A percentile compares a stretch with the other conserved stretches of the same genome.
These are phyloP conservation scores for Aphelinus certus DNA, from an alignment of 1,140 invertebrate species.

Conservation along the genomic window DNA sequence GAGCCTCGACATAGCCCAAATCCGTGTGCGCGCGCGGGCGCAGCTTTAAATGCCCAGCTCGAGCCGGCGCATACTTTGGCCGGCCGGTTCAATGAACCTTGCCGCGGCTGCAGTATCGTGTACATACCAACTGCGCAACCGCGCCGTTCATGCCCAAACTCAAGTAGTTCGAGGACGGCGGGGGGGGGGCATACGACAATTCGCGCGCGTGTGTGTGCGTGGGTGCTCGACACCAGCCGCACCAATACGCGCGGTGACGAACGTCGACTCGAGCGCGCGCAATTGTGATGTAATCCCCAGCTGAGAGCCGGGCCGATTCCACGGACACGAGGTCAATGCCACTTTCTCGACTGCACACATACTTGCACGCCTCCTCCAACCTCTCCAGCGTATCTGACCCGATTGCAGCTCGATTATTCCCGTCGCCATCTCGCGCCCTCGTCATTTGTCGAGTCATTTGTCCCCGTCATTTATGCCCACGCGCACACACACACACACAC, in stretches of 20 bases:
- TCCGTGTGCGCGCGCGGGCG: no score
- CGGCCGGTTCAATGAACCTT: conserved; percentile 4
- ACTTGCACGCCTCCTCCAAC: background rate
- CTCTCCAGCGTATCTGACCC: no score
- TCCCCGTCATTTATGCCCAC: no score
- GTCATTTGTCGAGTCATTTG: no score
- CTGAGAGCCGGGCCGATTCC: background rate
- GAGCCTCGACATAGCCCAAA: no score
- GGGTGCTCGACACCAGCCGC: background rate
- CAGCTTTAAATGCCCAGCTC: no score
- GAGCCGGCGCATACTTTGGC: no score
- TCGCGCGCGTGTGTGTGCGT: no score
- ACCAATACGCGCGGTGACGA: no score
- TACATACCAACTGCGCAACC: background rate
- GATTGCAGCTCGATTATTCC: no score
- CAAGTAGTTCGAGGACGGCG: conserved; percentile 9
- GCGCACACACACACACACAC: no score
- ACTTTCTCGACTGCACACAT: background rate
- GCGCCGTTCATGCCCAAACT: background rate
- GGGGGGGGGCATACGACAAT: background rate
- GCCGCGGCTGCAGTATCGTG: background rate
- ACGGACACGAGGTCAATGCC: conserved; percentile 18
- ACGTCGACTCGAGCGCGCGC: background rate
- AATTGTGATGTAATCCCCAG: conserved; percentile 1
- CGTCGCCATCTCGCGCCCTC: no score